Evolutionary conservation across 2,888 invertebrate genomes (phyloP).

Genomic region (Eurois occulta): DNA sequence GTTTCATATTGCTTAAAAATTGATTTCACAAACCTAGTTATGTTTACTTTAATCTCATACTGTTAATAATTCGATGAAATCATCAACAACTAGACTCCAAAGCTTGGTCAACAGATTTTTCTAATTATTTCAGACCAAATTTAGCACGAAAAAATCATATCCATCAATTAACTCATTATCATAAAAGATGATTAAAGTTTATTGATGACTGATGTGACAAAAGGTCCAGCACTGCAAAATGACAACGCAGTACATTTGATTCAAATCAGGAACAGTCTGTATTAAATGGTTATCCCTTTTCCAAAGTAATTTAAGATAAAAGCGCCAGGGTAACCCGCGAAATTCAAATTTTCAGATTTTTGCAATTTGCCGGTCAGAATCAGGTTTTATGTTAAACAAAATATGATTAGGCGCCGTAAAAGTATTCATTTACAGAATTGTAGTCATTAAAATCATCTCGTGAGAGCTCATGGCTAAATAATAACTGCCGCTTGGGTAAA

Average conservation of each 20-base stretch:
- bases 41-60: not conserved
- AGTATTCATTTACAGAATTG: too few species aligned
- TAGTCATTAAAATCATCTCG: too few species aligned
- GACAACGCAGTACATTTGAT: not conserved
- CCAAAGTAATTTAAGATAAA: too few species aligned
- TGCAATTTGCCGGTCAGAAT: too few species aligned
- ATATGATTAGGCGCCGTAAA: too few species aligned
- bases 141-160: not conserved
- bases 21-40: not conserved
- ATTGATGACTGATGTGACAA: not conserved
- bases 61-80: not conserved
- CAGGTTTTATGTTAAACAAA: too few species aligned
- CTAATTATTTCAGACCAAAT: not conserved
- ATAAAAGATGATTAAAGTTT: not conserved
- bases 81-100: not conserved
- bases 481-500: too few species aligned
- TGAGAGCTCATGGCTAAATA: too few species aligned
- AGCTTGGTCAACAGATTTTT: not conserved
- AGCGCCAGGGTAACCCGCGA: too few species aligned
- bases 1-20: conserved; percentile 2
- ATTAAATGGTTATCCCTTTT: not conserved
- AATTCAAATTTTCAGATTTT: too few species aligned
- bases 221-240: not conserved
- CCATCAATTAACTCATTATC: not conserved
- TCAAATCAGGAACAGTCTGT: not conserved